Evolutionary conservation across 2,797 vertebrate genomes (phyloP).

Genomic region (Cetoscarus ocellatus): DNA sequence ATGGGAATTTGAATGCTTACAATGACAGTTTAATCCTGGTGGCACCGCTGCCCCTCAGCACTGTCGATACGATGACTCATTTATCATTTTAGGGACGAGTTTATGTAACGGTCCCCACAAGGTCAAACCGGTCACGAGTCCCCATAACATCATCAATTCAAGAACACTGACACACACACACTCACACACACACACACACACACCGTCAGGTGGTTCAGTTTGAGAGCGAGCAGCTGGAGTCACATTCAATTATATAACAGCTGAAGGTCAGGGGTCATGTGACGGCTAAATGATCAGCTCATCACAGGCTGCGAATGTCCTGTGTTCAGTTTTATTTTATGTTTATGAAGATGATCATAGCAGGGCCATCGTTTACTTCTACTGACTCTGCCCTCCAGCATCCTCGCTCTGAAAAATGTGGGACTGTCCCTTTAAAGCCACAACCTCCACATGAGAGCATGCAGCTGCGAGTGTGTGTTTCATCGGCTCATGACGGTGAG

Average conservation of each 20-base stretch:
- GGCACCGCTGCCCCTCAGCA: too few relatives aligned
- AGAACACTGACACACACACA: not conserved
- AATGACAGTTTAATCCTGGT: too few relatives aligned
- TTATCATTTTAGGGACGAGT: too few relatives aligned
- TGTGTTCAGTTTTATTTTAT: not conserved
- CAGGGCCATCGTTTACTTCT: too few relatives aligned
- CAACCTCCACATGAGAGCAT: not conserved
- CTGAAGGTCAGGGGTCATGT: constrained; percentile 39
- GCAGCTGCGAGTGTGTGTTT: constrained; percentile 6
- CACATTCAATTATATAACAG: constrained; percentile 1
- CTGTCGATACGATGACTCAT: too few relatives aligned
- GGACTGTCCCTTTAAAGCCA: constrained; percentile 53
- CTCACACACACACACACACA: not conserved
- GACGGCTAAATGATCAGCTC: constrained; percentile 12
- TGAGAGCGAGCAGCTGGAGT: constrained; percentile 20
- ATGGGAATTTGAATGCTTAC: too few relatives aligned
- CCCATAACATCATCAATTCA: not conserved
- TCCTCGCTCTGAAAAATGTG: not conserved
- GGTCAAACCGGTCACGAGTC: not conserved
- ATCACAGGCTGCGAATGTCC: not conserved
- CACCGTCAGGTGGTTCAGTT: not conserved
- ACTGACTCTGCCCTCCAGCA: not conserved
- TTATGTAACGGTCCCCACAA: not conserved
- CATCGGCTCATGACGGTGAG: constrained; percentile 13
- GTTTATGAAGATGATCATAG: too few relatives aligned